Evolutionary conservation across 2,113 vertebrate species (phyloP), one percentile per base, ranked within the genome.

Genomic region (Megaceryle maxima): DNA sequence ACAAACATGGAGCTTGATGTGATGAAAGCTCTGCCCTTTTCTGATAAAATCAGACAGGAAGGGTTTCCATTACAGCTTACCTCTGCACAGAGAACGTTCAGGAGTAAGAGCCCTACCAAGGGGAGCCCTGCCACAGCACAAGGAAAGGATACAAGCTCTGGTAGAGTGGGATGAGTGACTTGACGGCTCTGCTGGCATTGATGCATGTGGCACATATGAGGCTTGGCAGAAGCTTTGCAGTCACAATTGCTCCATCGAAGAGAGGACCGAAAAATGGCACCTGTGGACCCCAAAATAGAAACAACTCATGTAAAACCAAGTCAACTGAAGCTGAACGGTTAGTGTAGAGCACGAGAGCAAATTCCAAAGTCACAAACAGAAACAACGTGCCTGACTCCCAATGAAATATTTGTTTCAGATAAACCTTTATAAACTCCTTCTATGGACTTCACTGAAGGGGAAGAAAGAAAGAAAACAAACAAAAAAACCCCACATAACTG

Each of bases 131-230:
- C 11, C 73, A 25, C 66, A 35, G 4, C 21, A 44, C 46, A 26
- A 86, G 26, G 88, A 98, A 99, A 99, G 98, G 99, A 99, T 99
- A 99, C 99, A 99, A 99, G 98, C 98, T 99, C 98, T 99, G 99
- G 98, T 99, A 99, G 82, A 99, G 99, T 0, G 99, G 99, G 95
- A 99, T 99, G 69, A 99, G 99, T 60, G 99, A 99, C 98, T 99
- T 99, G 97, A 99, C 98, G 1, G 99, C 99, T 98, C 99, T 98
- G 98, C 99, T 99, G 98, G 99, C 99, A 6, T 99, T 99, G 98
- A 99, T 99, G 97, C 99, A 99, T 0, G 99, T 99, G 98, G 99
- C 98, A 92, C 99, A 99, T 59, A 99, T 98, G 83, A 99, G 98
- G 97, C 98, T 99, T 53, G 99, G 99, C 98, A 99, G 97, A 81